Evolutionary conservation across 2,797 vertebrate genomes (phyloP), one percentile per base, ranked within the genome.

Genomic region (Malurus leucopterus): DNA sequence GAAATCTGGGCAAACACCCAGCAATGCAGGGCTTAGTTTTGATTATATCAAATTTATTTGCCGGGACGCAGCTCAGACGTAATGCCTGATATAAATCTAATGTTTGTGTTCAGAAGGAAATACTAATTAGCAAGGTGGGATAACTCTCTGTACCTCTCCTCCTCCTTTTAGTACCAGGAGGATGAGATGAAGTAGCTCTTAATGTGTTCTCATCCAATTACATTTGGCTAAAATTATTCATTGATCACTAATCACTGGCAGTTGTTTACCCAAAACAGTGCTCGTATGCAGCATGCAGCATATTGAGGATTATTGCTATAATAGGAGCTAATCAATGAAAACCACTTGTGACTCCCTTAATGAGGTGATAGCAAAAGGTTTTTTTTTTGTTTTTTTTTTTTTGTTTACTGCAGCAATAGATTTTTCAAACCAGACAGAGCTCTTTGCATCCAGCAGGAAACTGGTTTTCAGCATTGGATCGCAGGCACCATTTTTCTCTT

Each of bases 301-400:
- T 93, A 91, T 91, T 78, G 92, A 94, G 74, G 93, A 95, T 96
- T 96, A 95, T 93, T 89, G 76, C 84, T 94, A 59, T 95, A 88
- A 91, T 92, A 94, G 95, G 94, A 96, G 94, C 75, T 92, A 95
- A 97, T 98, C 97, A 89, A 97, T 97, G 94, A 61, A 83, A 95
- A 92, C 80, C 63, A 53, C 90, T 95, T 89, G 62, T 85, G 90
- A 95, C 72, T 94, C 81, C 93, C 88, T 94, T 96, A 94, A 94
- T 82, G 78, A 96, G 93, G 95, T 92, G 92, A 93, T 79, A 84
- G 79, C 32, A 47, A 93, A 96, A 92, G 86, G 67, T 50, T 6
- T 40, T 95, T 95, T 34, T 34, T 93, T 68, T 75, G 47, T n/a
- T 61, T 94, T 93, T 95, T 68, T 79, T 55, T n/a, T 63, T 94